phyloP scores from a whole-genome alignment of 2,113 vertebrate genomes.

The Limnothrissa miodon region DNA sequence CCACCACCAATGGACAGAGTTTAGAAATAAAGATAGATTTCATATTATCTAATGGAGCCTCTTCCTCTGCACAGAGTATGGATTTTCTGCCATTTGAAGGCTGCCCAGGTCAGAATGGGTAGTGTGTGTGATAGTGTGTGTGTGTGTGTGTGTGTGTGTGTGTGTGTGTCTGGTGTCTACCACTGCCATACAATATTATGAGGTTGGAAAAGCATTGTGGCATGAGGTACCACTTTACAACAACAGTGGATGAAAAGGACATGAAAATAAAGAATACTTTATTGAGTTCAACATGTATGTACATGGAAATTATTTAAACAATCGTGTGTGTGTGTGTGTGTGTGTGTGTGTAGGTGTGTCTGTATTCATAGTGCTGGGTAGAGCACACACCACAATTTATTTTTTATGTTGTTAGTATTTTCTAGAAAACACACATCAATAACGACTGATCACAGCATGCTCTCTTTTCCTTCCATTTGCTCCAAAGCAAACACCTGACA shows the following conservation, averaged over 20 bases:
- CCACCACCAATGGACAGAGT: conserved; percentile 63
- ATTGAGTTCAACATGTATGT: background rate
- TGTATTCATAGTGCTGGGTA: no score
- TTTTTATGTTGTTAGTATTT: no score
- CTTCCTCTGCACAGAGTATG: conserved; percentile 65
- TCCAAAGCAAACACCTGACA: background rate
- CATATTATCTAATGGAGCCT: conserved; percentile 70
- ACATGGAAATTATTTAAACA: no score
- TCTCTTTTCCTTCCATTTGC: no score
- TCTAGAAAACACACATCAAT: no score
- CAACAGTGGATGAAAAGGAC: background rate
- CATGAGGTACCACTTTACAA: background rate
- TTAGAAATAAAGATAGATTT: conserved; percentile 72
- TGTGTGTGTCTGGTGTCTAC: background rate
- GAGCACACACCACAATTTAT: no score
- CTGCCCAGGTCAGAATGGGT: conserved; percentile 51
- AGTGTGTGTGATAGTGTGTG: background rate
- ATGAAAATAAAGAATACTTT: no score
- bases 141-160: conserved; percentile 20
- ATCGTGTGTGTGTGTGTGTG: no score
- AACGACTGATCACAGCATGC: no score
- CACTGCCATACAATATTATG: background rate
- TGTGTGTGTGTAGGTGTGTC: no score
- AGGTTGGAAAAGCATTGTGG: background rate
- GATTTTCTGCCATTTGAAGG: conserved; percentile 70